These are phyloP conservation scores for Drosophila novamexicana DNA, from an alignment of 1,140 invertebrate species.

Conservation along the genomic window DNA sequence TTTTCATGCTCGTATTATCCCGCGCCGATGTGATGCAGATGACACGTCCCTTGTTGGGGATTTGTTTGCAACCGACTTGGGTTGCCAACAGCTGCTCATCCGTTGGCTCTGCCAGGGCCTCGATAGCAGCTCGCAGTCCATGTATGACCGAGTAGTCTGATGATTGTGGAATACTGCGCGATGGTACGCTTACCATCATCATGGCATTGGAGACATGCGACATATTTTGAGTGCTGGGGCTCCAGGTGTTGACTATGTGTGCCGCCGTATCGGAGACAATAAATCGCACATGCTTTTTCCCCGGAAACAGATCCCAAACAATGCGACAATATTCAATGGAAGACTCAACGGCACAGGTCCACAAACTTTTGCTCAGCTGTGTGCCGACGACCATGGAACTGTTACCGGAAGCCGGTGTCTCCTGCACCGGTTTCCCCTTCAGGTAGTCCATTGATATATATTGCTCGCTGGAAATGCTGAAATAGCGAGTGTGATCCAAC, in stretches of 20 bases:
- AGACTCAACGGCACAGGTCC: conserved; percentile 97
- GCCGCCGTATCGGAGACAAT: conserved; percentile 92
- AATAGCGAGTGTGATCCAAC: conserved; percentile 95
- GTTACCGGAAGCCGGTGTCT: background rate
- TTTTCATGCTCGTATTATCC: conserved; percentile 92
- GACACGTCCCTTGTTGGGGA: conserved; percentile 90
- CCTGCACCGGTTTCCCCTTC: conserved; percentile 86
- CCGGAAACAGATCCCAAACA: conserved; percentile 97
- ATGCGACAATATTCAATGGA: conserved; percentile 97
- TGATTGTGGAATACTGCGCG: conserved; percentile 83
- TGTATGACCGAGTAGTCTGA: conserved; percentile 91
- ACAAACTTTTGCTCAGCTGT: conserved; percentile 90
- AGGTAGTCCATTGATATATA: conserved; percentile 95
- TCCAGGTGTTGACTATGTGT: conserved; percentile 93
- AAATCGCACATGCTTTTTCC: conserved; percentile 93
- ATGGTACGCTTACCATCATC: conserved; percentile 89
- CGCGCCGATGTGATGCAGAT: conserved; percentile 95
- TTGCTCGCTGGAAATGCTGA: conserved; percentile 93
- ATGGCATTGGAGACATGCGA: conserved; percentile 91
- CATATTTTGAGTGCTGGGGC: conserved; percentile 91
- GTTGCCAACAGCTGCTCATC: conserved; percentile 87
- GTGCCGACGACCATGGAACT: conserved; percentile 28
- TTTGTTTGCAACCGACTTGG: conserved; percentile 56
- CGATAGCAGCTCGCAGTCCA: conserved; percentile 94
- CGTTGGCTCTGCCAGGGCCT: conserved; percentile 92